A percentile compares a stretch with the other conserved stretches of the same genome.
These are phyloP conservation scores for Polypedilum vanderplanki DNA, from an alignment of 1,140 invertebrate genomes.

Conservation along the genomic window DNA sequence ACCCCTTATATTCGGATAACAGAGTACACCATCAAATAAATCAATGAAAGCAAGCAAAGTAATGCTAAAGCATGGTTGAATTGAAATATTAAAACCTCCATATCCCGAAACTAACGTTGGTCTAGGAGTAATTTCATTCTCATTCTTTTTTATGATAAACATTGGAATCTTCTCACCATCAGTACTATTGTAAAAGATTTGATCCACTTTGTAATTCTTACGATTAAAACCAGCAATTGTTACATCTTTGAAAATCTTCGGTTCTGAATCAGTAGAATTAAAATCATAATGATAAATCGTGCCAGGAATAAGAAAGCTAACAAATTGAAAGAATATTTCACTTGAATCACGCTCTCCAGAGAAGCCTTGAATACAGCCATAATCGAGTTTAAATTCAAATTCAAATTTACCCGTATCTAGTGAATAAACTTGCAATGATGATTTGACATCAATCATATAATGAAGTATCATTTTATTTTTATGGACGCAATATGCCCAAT, in stretches of 20 bases:
- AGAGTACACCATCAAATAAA: constrained; percentile 80
- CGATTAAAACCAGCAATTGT: constrained; percentile 81
- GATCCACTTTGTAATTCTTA: constrained; percentile 71
- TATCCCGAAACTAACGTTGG: constrained; percentile 91
- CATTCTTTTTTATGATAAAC: constrained; percentile 88
- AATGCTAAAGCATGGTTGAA: constrained; percentile 76
- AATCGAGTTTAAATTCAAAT: constrained; percentile 67
- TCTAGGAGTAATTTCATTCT: constrained; percentile 53
- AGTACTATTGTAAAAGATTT: constrained; percentile 91
- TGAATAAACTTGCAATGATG: constrained; percentile 73
- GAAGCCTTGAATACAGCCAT: constrained; percentile 79
- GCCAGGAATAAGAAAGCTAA: constrained; percentile 86
- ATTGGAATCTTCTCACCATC: constrained; percentile 95
- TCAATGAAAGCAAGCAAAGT: constrained; percentile 82
- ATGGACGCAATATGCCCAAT: constrained; percentile 78
- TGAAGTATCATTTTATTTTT: constrained; percentile 80
- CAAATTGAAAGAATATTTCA: constrained; percentile 91
- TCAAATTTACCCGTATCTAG: constrained; percentile 66
- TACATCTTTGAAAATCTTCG: constrained; percentile 52
- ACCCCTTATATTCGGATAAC: constrained; percentile 90
- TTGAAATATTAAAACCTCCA: constrained; percentile 88
- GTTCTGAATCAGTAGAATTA: constrained; percentile 52
- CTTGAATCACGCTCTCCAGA: constrained; percentile 77
- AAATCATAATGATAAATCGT: constrained; percentile 86
- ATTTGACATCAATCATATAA: constrained; percentile 95